These are phyloP conservation scores for Ophion ventricosus DNA, from an alignment of 2,888 invertebrate genomes.

Conservation along the genomic window DNA sequence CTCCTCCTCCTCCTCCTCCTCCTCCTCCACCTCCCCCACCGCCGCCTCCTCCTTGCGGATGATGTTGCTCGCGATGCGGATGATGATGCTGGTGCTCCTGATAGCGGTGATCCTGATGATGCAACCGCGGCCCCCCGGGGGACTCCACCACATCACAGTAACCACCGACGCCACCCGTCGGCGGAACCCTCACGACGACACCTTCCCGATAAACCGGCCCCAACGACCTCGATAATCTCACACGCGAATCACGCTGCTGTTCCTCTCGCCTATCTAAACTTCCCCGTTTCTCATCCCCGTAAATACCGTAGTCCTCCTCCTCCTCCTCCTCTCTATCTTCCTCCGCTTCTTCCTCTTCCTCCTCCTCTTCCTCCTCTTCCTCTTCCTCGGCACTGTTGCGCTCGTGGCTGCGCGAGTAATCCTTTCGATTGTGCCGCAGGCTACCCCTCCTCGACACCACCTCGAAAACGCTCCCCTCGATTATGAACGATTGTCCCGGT, in stretches of 20 bases:
- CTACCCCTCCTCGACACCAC: constrained; percentile 61
- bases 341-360: constrained; percentile 29
- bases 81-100: constrained; percentile 55
- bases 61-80: constrained; percentile 52
- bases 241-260: constrained; percentile 31
- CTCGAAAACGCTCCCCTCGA: constrained; percentile 64
- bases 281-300: constrained; percentile 31
- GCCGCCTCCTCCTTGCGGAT: constrained; percentile 52
- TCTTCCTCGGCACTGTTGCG: constrained; percentile 56
- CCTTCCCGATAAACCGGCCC: constrained; percentile 70
- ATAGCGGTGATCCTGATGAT: constrained; percentile 65
- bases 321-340: not conserved
- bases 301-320: constrained; percentile 35
- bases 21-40: constrained; percentile 56
- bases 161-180: constrained; percentile 74
- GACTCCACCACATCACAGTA: constrained; percentile 82
- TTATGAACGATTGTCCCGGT: constrained; percentile 57
- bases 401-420: constrained; percentile 51
- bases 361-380: constrained; percentile 54
- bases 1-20: constrained; percentile 74
- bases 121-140: constrained; percentile 71
- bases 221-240: constrained; percentile 57
- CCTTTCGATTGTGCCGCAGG: constrained; percentile 54
- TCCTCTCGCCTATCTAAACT: constrained; percentile 51
- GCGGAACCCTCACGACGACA: constrained; percentile 76